Percentiles rank a stretch among this genome's conserved stretches.
phyloP scores from a whole-genome alignment of 2,888 invertebrate species.

The Glyphotaelius pellucidus region DNA sequence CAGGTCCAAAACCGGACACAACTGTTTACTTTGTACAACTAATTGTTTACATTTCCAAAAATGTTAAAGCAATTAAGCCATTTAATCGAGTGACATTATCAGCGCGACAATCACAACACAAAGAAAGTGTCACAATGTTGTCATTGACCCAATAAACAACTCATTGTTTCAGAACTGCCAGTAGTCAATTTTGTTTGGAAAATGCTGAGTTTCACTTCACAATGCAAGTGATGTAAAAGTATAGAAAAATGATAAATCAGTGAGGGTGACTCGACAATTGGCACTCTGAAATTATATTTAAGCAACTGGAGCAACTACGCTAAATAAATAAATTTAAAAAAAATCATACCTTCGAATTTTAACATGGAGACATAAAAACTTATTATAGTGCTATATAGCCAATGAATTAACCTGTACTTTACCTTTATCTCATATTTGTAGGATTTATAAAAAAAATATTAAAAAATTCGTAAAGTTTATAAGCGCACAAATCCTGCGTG shows the following conservation, averaged over 20 bases:
- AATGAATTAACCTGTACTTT: too few species aligned
- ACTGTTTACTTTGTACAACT: conserved; percentile 2
- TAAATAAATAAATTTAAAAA: too few species aligned
- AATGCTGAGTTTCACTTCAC: background rate
- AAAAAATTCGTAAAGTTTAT: too few species aligned
- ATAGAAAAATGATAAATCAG: background rate
- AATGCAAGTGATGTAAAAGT: background rate
- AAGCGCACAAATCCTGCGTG: too few species aligned
- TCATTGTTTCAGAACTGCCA: background rate
- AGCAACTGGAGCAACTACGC: too few species aligned
- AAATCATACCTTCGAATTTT: too few species aligned
- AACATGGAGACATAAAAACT: too few species aligned
- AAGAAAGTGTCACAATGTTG: background rate
- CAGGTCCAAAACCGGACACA: background rate
- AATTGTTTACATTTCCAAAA: background rate
- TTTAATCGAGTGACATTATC: background rate
- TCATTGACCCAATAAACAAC: background rate
- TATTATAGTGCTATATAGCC: too few species aligned
- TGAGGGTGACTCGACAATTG: background rate
- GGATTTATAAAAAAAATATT: too few species aligned
- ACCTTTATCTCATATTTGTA: too few species aligned
- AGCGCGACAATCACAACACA: background rate
- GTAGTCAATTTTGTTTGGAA: background rate
- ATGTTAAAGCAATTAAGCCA: background rate
- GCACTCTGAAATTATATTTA: too few species aligned